Base-by-base conservation (phyloP, 2,888 invertebrate genomes). In the Empis stercorea region DNA sequence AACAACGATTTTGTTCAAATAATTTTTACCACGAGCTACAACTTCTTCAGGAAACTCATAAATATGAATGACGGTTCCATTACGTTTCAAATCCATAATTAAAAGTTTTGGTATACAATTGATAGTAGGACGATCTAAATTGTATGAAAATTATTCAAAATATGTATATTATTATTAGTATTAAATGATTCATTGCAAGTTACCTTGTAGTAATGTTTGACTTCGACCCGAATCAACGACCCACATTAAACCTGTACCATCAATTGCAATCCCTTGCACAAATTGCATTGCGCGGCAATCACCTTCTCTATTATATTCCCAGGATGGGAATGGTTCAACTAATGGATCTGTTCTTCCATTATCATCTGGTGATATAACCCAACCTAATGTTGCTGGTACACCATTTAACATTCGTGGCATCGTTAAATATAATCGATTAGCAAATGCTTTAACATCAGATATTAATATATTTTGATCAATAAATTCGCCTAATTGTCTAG, bases 221-320 rank as follows among this genome's bases (percentile, higher is more conserved):
- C 78, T 73, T 48, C 80, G 72, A 0, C 85, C 85, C 44, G 79
- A 78, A 54, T 84, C 84, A 43, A 82, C 72, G 30, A 77, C 74
- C 75, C 80, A 82, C 74, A 85, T 76, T 11, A 79, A 66, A 4
- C 84, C 83, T 51, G 74, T 73, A 3, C 75, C 73, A 63, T 86
- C 84, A 42, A 85, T 78, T 61, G 85, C 84, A 54, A 85, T 71
- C 55, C 80, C 80, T 63, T 84, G 84, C 20, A 85, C 83, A 59
- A 80, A 81, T 62, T 86, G 85, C 50, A 87, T 70, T 2, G 80
- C 76, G 14, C 69, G 64, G 64, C 85, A 85, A 59, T 84, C 76
- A 1, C 79, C 81, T 41, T 79, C 51, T 15, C 67, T 65, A 60
- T 85, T 84, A 71, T 77, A 76, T 17, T 71, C 73, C 84, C 84